Conservation (phyloP, 2,797 vertebrate genomes). For the Ciconia nigra region DNA sequence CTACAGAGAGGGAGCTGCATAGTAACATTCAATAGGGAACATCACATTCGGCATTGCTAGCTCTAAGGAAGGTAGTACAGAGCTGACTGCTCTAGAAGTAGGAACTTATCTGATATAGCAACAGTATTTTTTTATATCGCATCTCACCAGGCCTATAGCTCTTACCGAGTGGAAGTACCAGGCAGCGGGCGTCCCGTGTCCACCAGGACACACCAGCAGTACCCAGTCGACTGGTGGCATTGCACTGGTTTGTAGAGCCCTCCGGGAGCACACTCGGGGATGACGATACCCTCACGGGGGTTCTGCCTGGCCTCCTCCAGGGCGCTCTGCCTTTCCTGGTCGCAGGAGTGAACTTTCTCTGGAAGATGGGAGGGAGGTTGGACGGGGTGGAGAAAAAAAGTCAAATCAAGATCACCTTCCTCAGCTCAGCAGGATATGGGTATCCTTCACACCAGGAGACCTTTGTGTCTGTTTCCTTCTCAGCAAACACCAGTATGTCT, state of each 20-base stretch:
- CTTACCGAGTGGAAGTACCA: constrained; percentile 93
- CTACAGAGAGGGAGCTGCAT: not conserved
- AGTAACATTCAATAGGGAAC: not conserved
- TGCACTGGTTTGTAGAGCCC: constrained; percentile 95
- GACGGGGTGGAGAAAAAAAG: not conserved
- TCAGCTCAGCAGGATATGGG: not conserved
- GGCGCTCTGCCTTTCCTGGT: constrained; percentile 94
- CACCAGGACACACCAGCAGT: constrained; percentile 98
- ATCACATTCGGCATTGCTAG: not conserved
- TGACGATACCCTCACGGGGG: constrained; percentile 88
- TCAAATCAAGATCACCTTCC: not conserved
- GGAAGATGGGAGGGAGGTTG: constrained; percentile 11
- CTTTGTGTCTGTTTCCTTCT: not conserved
- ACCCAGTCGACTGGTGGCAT: constrained; percentile 97
- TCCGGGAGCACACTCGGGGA: constrained; percentile 89
- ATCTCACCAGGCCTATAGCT: not conserved
- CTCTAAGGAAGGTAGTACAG: not conserved
- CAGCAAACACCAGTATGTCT: not conserved
- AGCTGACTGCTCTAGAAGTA: not conserved
- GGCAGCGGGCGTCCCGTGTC: constrained; percentile 95
- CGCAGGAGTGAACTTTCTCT: constrained; percentile 97
- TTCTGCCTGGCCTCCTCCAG: constrained; percentile 90
- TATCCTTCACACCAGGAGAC: not conserved
- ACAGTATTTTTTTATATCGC: not conserved
- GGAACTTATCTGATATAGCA: not conserved